A percentile compares a stretch with the other conserved stretches of the same genome.
These are phyloP conservation scores for Hermatobates lingyangjiaoensis DNA, from an alignment of 1,140 invertebrate genomes.

Conservation along the genomic window DNA sequence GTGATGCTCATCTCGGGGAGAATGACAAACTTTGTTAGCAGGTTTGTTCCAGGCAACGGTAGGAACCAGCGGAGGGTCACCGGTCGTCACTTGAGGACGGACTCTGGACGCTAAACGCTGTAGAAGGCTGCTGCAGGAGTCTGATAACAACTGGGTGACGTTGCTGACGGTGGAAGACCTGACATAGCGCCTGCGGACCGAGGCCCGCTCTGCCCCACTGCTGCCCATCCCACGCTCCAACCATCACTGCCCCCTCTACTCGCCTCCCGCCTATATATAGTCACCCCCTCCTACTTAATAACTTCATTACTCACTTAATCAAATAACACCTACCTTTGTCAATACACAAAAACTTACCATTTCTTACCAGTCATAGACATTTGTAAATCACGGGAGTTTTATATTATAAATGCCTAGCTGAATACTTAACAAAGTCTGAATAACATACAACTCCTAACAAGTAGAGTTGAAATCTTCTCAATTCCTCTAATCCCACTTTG, in stretches of 20 bases:
- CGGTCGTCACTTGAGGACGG: conserved; percentile 34
- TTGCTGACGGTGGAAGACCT: conserved; percentile 59
- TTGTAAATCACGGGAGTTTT: too few relatives aligned
- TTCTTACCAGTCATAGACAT: too few relatives aligned
- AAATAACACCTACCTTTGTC: not conserved
- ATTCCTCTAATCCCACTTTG: too few relatives aligned
- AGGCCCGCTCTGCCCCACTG: conserved; percentile 3
- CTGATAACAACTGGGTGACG: conserved; percentile 61
- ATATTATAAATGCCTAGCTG: not conserved
- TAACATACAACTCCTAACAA: not conserved
- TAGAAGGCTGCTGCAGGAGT: conserved; percentile 63
- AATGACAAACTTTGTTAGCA: not conserved
- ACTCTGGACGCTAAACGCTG: conserved; percentile 49
- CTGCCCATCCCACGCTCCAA: not conserved
- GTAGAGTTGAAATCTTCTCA: too few relatives aligned
- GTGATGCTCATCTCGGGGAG: not conserved
- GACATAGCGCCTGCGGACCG: conserved; percentile 36
- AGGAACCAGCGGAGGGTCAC: conserved; percentile 1
- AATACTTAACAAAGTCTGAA: not conserved
- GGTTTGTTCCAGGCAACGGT: not conserved
- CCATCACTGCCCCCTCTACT: not conserved
- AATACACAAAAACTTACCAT: too few relatives aligned
- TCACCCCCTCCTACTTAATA: not conserved
- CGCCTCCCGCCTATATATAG: not conserved
- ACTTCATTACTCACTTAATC: not conserved